Conservation (phyloP, 37 sponge, comb jelly and placozoan genomes). For the Petrosia ficiformis region DNA sequence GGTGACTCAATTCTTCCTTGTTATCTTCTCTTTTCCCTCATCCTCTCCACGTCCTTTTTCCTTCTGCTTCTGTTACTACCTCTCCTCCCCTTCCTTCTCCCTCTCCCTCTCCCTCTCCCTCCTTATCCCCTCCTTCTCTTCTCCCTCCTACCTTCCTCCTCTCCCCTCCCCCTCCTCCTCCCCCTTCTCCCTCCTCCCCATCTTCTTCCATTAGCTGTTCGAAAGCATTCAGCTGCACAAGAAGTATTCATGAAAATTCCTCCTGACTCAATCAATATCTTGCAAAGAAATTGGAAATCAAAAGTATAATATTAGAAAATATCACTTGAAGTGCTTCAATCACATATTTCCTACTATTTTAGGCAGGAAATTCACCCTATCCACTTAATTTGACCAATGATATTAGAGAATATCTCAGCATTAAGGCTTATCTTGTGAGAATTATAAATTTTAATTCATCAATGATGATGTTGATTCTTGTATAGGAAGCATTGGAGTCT, state of each 20-base stretch:
- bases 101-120: neutral
- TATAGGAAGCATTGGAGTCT: conserved; percentile 55
- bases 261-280: conserved; percentile 53
- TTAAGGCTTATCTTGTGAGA: conserved; percentile 90
- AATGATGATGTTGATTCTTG: conserved; percentile 5
- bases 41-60: too few species aligned
- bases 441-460: neutral
- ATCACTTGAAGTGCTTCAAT: too few species aligned
- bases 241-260: conserved; percentile 69
- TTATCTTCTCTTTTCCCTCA: neutral
- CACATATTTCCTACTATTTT: neutral
- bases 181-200: conserved; percentile 4
- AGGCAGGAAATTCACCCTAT: conserved; percentile 16
- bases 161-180: neutral
- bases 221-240: conserved; percentile 69
- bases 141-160: neutral
- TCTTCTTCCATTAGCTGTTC: conserved; percentile 14
- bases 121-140: neutral
- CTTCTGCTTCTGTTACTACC: neutral
- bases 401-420: conserved; percentile 69
- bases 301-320: conserved; percentile 15
- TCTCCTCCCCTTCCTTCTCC: neutral
- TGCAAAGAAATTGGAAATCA: conserved; percentile 46
- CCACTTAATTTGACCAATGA: conserved; percentile 41
- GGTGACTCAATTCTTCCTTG: conserved; percentile 20